phyloP scores from a whole-genome alignment of 2,888 invertebrate species.

The Andrena trimmerana region DNA sequence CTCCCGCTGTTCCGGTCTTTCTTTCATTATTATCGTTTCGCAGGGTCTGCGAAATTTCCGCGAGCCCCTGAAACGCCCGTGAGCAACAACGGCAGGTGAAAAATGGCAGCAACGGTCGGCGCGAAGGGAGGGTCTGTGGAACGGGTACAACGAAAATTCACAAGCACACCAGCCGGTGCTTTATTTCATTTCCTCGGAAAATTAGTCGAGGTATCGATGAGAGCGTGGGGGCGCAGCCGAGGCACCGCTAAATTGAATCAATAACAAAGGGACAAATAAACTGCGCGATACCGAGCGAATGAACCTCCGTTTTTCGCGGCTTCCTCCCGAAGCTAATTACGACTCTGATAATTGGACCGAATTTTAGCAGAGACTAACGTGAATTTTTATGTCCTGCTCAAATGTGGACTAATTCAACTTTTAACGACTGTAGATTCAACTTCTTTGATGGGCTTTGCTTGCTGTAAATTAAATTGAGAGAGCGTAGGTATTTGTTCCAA shows the following conservation, averaged over 20 bases:
- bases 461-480: no score
- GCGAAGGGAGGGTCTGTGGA: not conserved
- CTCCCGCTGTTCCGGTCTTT: not conserved
- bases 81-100: conserved; percentile 15
- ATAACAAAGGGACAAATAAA: conserved; percentile 37
- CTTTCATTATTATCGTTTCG: conserved; percentile 36
- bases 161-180: not conserved
- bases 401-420: no score
- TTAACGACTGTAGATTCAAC: no score
- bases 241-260: conserved; percentile 42
- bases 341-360: conserved; percentile 23
- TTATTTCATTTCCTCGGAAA: conserved; percentile 30
- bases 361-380: not conserved
- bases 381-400: no score
- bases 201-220: conserved; percentile 27
- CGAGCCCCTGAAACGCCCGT: not conserved
- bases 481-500: no score
- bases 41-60: not conserved
- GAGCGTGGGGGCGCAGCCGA: not conserved
- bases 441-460: no score
- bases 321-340: conserved; percentile 6
- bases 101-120: not conserved
- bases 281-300: not conserved
- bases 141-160: conserved; percentile 4
- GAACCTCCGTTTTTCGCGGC: not conserved